Percentiles rank a stretch among this genome's conserved stretches.
Conservation (phyloP, 2,113 vertebrate species). For the Raja brachyura region DNA sequence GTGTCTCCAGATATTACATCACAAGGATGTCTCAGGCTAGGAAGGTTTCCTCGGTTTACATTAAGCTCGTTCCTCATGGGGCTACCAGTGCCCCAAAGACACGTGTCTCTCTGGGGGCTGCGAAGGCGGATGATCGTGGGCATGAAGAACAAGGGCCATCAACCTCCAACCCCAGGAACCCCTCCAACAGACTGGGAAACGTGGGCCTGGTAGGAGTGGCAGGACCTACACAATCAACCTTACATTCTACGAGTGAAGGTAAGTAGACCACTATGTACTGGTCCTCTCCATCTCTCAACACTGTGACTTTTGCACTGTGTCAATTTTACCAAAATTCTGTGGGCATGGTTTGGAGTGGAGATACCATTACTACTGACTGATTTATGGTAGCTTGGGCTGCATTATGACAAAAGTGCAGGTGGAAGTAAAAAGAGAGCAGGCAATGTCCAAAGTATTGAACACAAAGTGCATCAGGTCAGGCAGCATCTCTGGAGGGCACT, state of each 20-base stretch:
- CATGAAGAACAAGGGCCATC: not conserved
- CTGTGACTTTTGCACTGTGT: too few relatives aligned
- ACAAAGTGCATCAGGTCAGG: too few relatives aligned
- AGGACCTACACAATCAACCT: not conserved
- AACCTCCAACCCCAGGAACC: too few relatives aligned
- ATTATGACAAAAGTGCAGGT: not conserved
- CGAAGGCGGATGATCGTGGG: not conserved
- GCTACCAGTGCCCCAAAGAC: constrained; percentile 34
- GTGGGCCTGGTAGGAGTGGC: not conserved
- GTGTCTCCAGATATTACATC: not conserved
- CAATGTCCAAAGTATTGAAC: too few relatives aligned
- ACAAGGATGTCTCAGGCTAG: constrained; percentile 58
- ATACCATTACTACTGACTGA: not conserved
- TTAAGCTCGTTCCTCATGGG: constrained; percentile 70
- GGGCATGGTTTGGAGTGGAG: too few relatives aligned
- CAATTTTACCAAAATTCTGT: too few relatives aligned
- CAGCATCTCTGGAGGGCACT: too few relatives aligned
- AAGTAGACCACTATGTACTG: constrained; percentile 40
- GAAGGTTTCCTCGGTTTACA: constrained; percentile 79
- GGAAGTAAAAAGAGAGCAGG: not conserved
- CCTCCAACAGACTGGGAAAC: not conserved
- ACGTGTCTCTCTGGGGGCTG: not conserved
- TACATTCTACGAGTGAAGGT: constrained; percentile 48
- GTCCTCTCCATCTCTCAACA: not conserved
- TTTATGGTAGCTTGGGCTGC: not conserved